Conservation (phyloP, 2,888 invertebrate species). For the Dryomyza anilis region DNA sequence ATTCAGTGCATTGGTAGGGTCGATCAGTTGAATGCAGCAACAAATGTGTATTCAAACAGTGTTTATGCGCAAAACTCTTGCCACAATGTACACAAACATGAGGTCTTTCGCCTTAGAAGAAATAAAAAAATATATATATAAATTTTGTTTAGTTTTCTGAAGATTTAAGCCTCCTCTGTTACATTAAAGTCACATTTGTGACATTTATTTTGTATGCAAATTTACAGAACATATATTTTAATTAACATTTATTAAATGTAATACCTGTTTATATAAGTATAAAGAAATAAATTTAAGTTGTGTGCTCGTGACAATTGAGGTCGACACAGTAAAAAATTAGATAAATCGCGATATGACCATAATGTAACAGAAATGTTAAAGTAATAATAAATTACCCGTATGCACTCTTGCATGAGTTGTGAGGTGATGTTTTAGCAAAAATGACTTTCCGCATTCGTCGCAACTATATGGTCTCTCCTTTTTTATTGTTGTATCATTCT, state of each 20-base stretch:
- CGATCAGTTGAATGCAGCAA: constrained; percentile 80
- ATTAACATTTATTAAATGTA: too few species aligned
- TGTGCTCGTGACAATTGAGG: background rate
- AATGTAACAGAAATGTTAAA: background rate
- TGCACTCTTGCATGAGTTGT: constrained; percentile 84
- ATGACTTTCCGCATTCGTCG: constrained; percentile 82
- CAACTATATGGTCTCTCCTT: constrained; percentile 83
- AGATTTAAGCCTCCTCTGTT: too few species aligned
- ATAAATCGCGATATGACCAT: background rate
- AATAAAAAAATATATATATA: too few species aligned
- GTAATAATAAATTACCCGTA: constrained; percentile 72
- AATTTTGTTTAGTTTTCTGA: too few species aligned
- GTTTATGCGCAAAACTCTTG: constrained; percentile 81
- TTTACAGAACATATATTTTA: too few species aligned
- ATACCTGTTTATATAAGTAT: too few species aligned
- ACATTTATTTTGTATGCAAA: too few species aligned
- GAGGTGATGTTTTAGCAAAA: constrained; percentile 81
- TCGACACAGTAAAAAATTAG: background rate
- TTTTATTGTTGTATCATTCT: constrained; percentile 59
- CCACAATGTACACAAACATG: constrained; percentile 81
- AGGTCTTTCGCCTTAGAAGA: constrained; percentile 70
- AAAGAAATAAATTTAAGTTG: constrained; percentile 9
- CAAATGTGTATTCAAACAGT: constrained; percentile 82
- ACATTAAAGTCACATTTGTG: too few species aligned
- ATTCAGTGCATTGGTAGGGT: constrained; percentile 82